phyloP scores from a whole-genome alignment of 2,888 invertebrate species.

The Agrotis ipsilon region DNA sequence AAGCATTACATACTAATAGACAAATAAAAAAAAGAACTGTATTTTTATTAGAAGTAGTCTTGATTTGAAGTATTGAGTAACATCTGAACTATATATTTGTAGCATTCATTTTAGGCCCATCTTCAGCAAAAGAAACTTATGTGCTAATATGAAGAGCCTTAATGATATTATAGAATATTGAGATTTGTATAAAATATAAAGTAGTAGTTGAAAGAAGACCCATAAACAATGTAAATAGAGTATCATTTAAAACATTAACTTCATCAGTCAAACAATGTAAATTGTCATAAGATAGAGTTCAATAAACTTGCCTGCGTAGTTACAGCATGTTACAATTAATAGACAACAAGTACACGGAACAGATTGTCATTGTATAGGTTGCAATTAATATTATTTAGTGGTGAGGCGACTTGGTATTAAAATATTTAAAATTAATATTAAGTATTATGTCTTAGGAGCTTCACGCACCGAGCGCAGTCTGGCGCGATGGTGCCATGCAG shows the following conservation, averaged over 20 bases:
- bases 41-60: conserved; percentile 11
- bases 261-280: conserved; percentile 39
- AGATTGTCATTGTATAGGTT: conserved; percentile 67
- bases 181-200: conserved; percentile 8
- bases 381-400: conserved; percentile 59
- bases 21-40: conserved; percentile 8
- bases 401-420: conserved; percentile 50
- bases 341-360: conserved; percentile 61
- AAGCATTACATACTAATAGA: conserved; percentile 55
- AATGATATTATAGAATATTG: conserved; percentile 8
- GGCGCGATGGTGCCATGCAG: conserved; percentile 68
- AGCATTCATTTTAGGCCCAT: conserved; percentile 20
- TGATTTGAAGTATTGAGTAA: conserved; percentile 1
- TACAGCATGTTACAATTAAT: conserved; percentile 69
- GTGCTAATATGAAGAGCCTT: conserved; percentile 25
- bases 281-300: conserved; percentile 41
- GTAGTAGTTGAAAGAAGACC: not conserved
- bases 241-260: conserved; percentile 23
- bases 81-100: not conserved
- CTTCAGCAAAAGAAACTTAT: conserved; percentile 18
- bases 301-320: conserved; percentile 69
- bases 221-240: conserved; percentile 48
- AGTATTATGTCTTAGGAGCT: conserved; percentile 67
- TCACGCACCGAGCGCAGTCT: conserved; percentile 67
- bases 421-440: conserved; percentile 57